Conservation (phyloP, 2,797 vertebrate genomes). For the Ctenopoma kingsleyae region DNA sequence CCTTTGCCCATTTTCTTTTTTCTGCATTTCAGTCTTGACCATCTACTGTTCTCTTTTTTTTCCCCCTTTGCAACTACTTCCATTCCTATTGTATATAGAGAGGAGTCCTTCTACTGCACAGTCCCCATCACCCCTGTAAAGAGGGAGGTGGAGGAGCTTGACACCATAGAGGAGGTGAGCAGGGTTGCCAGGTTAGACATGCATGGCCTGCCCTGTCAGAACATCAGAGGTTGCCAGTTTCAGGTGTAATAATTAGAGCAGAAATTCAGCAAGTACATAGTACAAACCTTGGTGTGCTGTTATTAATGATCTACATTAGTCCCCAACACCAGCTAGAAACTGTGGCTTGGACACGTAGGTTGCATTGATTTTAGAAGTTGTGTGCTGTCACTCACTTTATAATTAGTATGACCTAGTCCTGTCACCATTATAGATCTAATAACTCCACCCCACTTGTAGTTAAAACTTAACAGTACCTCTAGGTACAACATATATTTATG, state of each 20-base stretch:
- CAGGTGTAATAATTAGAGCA: slow-evolving; percentile 39
- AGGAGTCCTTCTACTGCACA: slow-evolving; percentile 93
- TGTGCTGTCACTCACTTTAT: slow-evolving; percentile 23
- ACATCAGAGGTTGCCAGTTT: slow-evolving; percentile 42
- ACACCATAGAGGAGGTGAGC: slow-evolving; percentile 92
- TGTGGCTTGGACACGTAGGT: slow-evolving; percentile 43
- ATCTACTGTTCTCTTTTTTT: slow-evolving; percentile 63
- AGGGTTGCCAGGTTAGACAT: slow-evolving; percentile 75
- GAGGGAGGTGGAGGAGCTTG: slow-evolving; percentile 91
- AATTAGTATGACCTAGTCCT: slow-evolving; percentile 45
- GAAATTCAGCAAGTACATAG: slow-evolving; percentile 15
- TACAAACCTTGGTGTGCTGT: slow-evolving; percentile 30
- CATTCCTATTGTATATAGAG: slow-evolving; percentile 82
- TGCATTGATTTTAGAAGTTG: slow-evolving; percentile 32
- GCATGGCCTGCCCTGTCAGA: slow-evolving; percentile 72
- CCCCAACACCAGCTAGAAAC: slow-evolving; percentile 35
- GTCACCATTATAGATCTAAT: slow-evolving; percentile 68
- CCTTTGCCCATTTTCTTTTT: slow-evolving; percentile 63
- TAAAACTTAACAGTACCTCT: slow-evolving; percentile 57
- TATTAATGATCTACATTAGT: not conserved
- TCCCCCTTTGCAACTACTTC: slow-evolving; percentile 69
- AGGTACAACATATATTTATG: slow-evolving; percentile 3
- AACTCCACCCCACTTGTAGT: slow-evolving; percentile 64
- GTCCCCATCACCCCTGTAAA: slow-evolving; percentile 95
- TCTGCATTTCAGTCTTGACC: slow-evolving; percentile 71